A percentile compares a stretch with the other conserved stretches of the same genome.
These are phyloP conservation scores for Oxyscelio sp. DNA, from an alignment of 2,888 invertebrate genomes.

Conservation along the genomic window DNA sequence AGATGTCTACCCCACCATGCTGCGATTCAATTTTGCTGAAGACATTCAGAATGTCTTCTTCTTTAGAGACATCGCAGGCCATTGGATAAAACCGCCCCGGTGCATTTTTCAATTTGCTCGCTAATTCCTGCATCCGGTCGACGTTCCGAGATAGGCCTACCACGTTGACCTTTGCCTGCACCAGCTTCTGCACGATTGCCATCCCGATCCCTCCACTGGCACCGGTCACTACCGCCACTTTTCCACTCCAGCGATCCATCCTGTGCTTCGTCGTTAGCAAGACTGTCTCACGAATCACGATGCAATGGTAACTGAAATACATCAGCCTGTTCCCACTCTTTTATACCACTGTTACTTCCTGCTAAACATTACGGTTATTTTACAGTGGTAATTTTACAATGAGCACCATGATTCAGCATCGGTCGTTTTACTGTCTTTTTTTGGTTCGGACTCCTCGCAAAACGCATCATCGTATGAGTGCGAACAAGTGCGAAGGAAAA, in stretches of 20 bases:
- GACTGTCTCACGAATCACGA: constrained; percentile 10
- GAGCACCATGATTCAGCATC: not conserved
- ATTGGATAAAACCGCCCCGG: constrained; percentile 83
- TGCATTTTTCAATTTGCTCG: constrained; percentile 82
- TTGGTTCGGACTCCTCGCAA: too few species aligned
- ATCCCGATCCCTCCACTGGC: constrained; percentile 89
- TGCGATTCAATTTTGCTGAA: constrained; percentile 89
- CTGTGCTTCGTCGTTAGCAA: constrained; percentile 1
- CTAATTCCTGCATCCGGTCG: constrained; percentile 87
- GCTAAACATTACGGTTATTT: not conserved
- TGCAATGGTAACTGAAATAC: constrained; percentile 11
- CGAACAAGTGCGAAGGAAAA: too few species aligned
- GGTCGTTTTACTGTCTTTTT: not conserved
- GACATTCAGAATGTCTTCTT: constrained; percentile 89
- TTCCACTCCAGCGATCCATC: constrained; percentile 88
- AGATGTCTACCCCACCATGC: constrained; percentile 90
- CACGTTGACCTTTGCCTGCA: constrained; percentile 88
- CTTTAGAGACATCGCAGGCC: constrained; percentile 89
- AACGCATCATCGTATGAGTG: too few species aligned
- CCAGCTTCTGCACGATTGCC: constrained; percentile 85
- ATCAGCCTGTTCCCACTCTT: constrained; percentile 6
- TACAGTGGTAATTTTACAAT: too few species aligned
- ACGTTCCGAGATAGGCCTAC: constrained; percentile 88
- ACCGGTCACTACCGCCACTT: constrained; percentile 89
- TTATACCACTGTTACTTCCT: constrained; percentile 9